Conservation (phyloP, 2,113 vertebrate genomes). For the Chrysemys picta region DNA sequence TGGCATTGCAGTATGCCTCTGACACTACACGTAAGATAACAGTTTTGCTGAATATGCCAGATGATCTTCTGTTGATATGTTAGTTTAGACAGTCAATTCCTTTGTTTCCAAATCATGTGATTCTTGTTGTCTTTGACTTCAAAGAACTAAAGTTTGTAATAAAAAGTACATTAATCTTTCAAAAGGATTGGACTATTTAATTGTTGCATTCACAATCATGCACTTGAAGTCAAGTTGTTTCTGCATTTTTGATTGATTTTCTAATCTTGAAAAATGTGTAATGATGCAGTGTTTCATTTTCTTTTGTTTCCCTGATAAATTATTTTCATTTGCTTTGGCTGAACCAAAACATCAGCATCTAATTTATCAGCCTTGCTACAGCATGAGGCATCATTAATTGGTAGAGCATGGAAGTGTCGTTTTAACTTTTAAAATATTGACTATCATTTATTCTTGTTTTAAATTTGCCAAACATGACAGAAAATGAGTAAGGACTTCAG, state of each 20-base stretch:
- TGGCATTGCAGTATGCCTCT: background rate
- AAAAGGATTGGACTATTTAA: conserved; percentile 36
- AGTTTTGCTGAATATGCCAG: background rate
- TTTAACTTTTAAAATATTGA: conserved; percentile 49
- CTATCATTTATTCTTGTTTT: conserved; percentile 38
- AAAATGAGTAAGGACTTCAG: conserved; percentile 30
- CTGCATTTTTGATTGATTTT: conserved; percentile 63
- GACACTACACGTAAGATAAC: background rate
- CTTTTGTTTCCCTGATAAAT: conserved; percentile 67
- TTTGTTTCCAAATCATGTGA: background rate
- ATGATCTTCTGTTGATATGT: background rate
- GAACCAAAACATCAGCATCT: conserved; percentile 50
- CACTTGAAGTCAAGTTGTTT: conserved; percentile 47
- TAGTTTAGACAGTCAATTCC: background rate
- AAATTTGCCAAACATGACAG: conserved; percentile 38
- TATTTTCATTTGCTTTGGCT: conserved; percentile 69
- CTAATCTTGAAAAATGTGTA: conserved; percentile 43
- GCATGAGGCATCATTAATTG: conserved; percentile 12
- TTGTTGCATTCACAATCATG: conserved; percentile 8
- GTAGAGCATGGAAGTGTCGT: background rate
- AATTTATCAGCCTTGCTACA: conserved; percentile 57
- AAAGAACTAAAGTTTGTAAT: conserved; percentile 28
- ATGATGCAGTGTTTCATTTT: conserved; percentile 59
- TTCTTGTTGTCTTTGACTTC: conserved; percentile 22
- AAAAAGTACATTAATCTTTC: conserved; percentile 48